These are phyloP conservation scores for Thysanoteuthis rhombus DNA, from an alignment of 2,888 invertebrate species.

Conservation along the genomic window DNA sequence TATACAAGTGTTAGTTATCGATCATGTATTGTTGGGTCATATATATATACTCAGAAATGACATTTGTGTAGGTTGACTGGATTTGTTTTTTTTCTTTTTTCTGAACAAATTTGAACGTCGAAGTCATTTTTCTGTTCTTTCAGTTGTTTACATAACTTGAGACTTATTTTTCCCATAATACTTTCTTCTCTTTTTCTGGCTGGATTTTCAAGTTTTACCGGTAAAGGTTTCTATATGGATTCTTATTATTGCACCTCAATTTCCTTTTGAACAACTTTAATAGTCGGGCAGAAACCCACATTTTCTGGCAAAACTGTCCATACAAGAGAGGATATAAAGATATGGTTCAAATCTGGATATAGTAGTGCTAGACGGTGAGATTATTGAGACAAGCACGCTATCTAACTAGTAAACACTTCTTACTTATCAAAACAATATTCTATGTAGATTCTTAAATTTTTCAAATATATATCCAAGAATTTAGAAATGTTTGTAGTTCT, in stretches of 20 bases:
- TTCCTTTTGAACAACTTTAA: neutral
- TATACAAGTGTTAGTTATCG: neutral
- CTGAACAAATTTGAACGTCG: neutral
- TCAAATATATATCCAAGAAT: no score
- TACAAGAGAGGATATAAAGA: neutral
- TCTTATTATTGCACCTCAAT: neutral
- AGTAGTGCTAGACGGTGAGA: no score
- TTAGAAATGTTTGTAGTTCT: no score
- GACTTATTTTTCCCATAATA: neutral
- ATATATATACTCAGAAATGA: neutral
- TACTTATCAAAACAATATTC: no score
- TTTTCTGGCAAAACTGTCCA: neutral
- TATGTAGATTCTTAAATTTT: no score
- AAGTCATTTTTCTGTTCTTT: neutral
- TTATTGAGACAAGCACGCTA: no score
- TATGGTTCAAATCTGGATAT: no score
- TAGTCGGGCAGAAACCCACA: neutral
- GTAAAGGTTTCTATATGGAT: neutral
- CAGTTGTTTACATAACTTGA: neutral
- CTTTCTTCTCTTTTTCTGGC: neutral
- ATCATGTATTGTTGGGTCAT: neutral
- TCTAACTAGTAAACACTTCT: no score
- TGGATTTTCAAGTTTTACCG: neutral
- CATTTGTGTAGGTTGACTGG: neutral
- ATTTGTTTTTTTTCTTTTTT: neutral